Evolutionary conservation across 1,140 invertebrate genomes (phyloP).

Genomic region (Zaprionus ghesquierei): DNA sequence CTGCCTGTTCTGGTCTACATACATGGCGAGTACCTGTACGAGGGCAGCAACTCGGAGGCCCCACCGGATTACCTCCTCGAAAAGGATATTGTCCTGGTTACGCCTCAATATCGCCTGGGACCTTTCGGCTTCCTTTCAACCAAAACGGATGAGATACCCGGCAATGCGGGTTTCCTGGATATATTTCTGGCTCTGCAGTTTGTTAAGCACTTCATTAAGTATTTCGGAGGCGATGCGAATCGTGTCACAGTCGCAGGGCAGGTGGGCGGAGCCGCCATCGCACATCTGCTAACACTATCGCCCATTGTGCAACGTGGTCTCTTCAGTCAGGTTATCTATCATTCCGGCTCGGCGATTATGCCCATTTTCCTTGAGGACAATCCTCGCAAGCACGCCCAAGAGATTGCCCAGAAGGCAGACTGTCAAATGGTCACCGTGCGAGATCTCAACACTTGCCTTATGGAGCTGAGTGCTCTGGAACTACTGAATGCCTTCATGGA

Average conservation of each 20-base stretch:
- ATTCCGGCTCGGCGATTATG: constrained; percentile 79
- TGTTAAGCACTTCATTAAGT: constrained; percentile 86
- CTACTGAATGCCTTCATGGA: constrained; percentile 75
- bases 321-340: constrained; percentile 78
- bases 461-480: constrained; percentile 69
- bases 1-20: constrained; percentile 79
- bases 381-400: constrained; percentile 73
- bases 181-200: constrained; percentile 86
- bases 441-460: constrained; percentile 72
- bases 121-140: constrained; percentile 85
- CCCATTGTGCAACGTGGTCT: constrained; percentile 74
- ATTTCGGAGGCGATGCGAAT: constrained; percentile 87
- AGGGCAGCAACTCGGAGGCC: constrained; percentile 85
- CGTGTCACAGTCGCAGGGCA: constrained; percentile 86
- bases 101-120: constrained; percentile 90
- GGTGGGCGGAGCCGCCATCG: constrained; percentile 84
- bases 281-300: constrained; percentile 83
- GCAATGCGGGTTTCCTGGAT: constrained; percentile 88
- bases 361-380: constrained; percentile 77
- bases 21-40: constrained; percentile 79
- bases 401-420: constrained; percentile 67
- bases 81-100: constrained; percentile 89
- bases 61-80: constrained; percentile 90
- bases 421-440: constrained; percentile 72
- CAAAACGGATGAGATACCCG: constrained; percentile 85